Evolutionary conservation across 2,113 vertebrate species (phyloP), one percentile per base, ranked within the genome.

Genomic region (Amia ocellicauda): DNA sequence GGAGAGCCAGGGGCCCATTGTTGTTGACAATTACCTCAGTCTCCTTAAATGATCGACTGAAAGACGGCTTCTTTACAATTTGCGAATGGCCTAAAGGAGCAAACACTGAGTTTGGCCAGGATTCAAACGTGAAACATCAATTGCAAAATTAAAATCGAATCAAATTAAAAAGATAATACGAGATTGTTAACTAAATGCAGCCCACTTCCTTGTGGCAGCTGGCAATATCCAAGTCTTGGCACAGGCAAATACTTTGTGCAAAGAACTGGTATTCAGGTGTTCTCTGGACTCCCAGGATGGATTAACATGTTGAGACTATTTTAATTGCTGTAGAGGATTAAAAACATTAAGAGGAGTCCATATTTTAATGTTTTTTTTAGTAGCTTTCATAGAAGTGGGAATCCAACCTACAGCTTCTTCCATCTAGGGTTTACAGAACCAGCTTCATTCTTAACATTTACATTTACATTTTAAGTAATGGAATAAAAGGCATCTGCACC

Each of bases 141-240:
- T 65, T 29, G 64, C 45, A 23, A 55, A 72, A 66, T 74, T 62
- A 68, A 77, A 71, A 63, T 67, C 74, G 56, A 74, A 36, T 67
- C 74, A 53, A 74, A 36, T 7, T 36, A 66, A 78, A 45, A 1
- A 22, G 41, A 64, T 69, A n/a, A 58, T 62, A 49, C 43, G 51
- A 22, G 57, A 59, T 76, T 74, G 68, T 63, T 74, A 63, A 73
- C 36, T 42, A 56, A 65, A 36, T 7, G 69, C 67, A 69, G 62
- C 74, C n/a, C n/a, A n/a, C n/a, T n/a, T n/a, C n/a, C 52, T 63
- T 69, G 52, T 45, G 24, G 65, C 16, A 26, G 40, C 60, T 73
- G 69, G 70, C 65, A 7, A 17, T 51, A 69, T 49, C 31, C 31
- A 36, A 36, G 31, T 36, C 31, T 36, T 52, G 49, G 53, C 65